These are phyloP conservation scores for Acanthochromis polyacanthus DNA, from an alignment of 2,113 vertebrate species.

Conservation along the genomic window DNA sequence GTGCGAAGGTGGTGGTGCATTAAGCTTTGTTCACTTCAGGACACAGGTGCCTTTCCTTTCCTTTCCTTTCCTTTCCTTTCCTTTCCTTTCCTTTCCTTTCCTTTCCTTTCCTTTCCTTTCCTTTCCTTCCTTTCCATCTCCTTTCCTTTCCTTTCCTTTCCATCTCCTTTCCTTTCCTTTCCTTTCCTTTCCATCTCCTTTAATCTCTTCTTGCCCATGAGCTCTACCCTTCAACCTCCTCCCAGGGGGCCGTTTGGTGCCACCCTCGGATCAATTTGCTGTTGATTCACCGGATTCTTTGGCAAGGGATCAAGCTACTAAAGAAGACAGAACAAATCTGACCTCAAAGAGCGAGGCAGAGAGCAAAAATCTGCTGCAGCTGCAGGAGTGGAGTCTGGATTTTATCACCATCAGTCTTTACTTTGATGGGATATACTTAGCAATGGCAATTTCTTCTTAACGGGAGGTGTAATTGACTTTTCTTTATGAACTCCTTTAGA, in stretches of 20 bases:
- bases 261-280: slow-evolving; percentile 78
- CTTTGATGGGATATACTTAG: slow-evolving; percentile 63
- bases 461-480: slow-evolving; percentile 42
- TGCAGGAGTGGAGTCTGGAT: slow-evolving; percentile 43
- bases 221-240: background rate
- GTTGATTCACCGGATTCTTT: slow-evolving; percentile 68
- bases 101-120: background rate
- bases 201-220: background rate
- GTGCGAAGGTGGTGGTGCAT: background rate
- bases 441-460: slow-evolving; percentile 52
- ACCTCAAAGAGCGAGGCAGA: slow-evolving; percentile 56
- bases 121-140: slow-evolving; percentile 7
- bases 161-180: background rate
- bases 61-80: background rate
- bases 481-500: slow-evolving; percentile 32
- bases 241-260: slow-evolving; percentile 71
- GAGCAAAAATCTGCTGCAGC: slow-evolving; percentile 44
- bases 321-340: slow-evolving; percentile 56
- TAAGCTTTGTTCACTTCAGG: slow-evolving; percentile 21
- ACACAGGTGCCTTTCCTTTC: slow-evolving; percentile 8
- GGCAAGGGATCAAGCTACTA: slow-evolving; percentile 58
- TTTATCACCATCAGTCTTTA: slow-evolving; percentile 53
- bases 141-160: slow-evolving; percentile 9
- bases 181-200: slow-evolving; percentile 3
- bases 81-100: slow-evolving; percentile 14